A percentile compares a stretch with the other conserved stretches of the same genome.
Conservation (phyloP, 2,888 invertebrate species). For the Epistrophe grossulariae region DNA sequence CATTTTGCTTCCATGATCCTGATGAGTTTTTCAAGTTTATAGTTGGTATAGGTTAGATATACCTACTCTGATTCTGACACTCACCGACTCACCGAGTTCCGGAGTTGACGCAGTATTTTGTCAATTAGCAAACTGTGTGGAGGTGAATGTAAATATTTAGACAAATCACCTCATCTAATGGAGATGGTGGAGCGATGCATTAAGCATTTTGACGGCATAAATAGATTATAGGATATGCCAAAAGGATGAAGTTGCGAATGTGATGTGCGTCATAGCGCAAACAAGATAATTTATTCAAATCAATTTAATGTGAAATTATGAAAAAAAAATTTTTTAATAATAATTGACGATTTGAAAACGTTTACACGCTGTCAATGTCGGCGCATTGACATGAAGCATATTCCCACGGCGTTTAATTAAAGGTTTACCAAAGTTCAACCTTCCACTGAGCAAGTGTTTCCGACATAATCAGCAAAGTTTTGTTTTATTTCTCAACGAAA, state of each 20-base stretch:
- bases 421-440: not conserved
- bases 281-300: not conserved
- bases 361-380: too few relatives aligned
- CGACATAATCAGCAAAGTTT: not conserved
- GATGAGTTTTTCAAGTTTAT: slow-evolving; percentile 10
- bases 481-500: not conserved
- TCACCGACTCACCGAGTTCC: not conserved
- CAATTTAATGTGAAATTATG: not conserved
- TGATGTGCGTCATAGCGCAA: not conserved
- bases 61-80: not conserved
- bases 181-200: slow-evolving; percentile 51
- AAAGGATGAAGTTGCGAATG: not conserved
- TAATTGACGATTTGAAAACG: too few relatives aligned
- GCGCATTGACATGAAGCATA: too few relatives aligned
- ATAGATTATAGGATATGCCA: not conserved
- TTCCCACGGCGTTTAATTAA: too few relatives aligned
- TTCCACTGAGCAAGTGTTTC: not conserved
- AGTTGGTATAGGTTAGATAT: too few relatives aligned
- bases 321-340: not conserved
- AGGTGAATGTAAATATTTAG: slow-evolving; percentile 69
- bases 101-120: slow-evolving; percentile 45
- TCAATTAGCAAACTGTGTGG: slow-evolving; percentile 60
- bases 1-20: slow-evolving; percentile 19
- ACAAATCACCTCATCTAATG: slow-evolving; percentile 64
- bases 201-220: slow-evolving; percentile 29